These are phyloP conservation scores for Aurelia aurita complex sp. Pacific DNA, from an alignment of 30 jellyfish, hydroid and myxozoan genomes.

Conservation along the genomic window DNA sequence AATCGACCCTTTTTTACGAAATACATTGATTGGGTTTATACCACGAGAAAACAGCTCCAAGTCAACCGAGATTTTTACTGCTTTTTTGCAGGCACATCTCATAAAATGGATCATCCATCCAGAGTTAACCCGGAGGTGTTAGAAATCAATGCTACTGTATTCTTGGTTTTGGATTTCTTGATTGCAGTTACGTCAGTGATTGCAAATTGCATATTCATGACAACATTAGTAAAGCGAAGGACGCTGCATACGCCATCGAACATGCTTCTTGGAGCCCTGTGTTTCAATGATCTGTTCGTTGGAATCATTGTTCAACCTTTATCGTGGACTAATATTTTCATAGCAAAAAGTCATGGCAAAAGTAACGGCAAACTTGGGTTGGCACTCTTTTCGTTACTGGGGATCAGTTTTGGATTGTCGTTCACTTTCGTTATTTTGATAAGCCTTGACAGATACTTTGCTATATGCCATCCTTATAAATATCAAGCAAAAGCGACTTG, in stretches of 20 bases:
- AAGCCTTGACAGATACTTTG: slow-evolving; percentile 2
- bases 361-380: not conserved
- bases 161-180: not conserved
- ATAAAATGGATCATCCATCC: no score
- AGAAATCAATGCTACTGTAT: not conserved
- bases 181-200: not conserved
- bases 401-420: not conserved
- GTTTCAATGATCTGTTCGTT: slow-evolving; percentile 21
- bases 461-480: slow-evolving; percentile 3
- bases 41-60: no score
- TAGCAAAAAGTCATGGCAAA: not conserved
- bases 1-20: no score
- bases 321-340: not conserved
- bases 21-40: no score
- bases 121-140: no score
- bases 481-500: no score
- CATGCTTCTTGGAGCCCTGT: slow-evolving; percentile 13
- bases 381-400: not conserved
- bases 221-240: slow-evolving; percentile 6
- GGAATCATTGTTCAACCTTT: slow-evolving; percentile 19
- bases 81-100: no score
- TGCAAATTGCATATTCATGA: not conserved
- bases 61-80: no score
- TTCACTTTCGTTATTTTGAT: slow-evolving; percentile 1
- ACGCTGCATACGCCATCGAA: slow-evolving; percentile 42